Evolutionary conservation across 2,797 vertebrate genomes (phyloP).

Genomic region (Menidia menidia): DNA sequence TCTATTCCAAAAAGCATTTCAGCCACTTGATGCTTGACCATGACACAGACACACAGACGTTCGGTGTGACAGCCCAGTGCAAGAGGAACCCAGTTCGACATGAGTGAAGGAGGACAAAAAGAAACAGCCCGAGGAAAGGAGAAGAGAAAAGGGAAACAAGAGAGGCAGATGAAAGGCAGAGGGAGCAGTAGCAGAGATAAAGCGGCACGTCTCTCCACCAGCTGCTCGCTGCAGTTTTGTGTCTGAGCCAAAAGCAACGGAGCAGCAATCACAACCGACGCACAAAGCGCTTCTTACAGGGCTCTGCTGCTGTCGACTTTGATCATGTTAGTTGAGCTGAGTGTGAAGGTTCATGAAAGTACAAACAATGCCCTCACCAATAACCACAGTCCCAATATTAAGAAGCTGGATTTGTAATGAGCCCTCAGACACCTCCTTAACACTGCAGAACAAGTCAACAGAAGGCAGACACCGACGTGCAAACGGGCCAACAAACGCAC

Average conservation of each 20-base stretch:
- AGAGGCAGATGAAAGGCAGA: slow-evolving; percentile 61
- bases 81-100: slow-evolving; percentile 47
- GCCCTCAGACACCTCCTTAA: background rate
- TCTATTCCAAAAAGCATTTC: slow-evolving; percentile 36
- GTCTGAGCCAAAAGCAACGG: slow-evolving; percentile 37
- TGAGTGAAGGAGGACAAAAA: slow-evolving; percentile 60
- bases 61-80: slow-evolving; percentile 29
- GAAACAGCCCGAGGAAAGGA: slow-evolving; percentile 48
- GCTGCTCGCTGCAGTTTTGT: slow-evolving; percentile 52
- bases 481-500: slow-evolving; percentile 8
- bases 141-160: slow-evolving; percentile 29
- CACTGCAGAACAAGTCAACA: slow-evolving; percentile 16
- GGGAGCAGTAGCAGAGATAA: slow-evolving; percentile 48
- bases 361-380: background rate
- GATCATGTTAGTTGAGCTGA: background rate
- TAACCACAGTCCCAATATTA: slow-evolving; percentile 4
- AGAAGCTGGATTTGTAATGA: background rate
- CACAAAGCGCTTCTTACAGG: slow-evolving; percentile 10
- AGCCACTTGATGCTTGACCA: slow-evolving; percentile 47
- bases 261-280: slow-evolving; percentile 41
- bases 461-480: slow-evolving; percentile 1
- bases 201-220: slow-evolving; percentile 53
- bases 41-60: slow-evolving; percentile 22
- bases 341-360: slow-evolving; percentile 6
- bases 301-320: slow-evolving; percentile 8